Conservation (phyloP, 2,888 invertebrate genomes). For the Branchipolynoe longqiensis region DNA sequence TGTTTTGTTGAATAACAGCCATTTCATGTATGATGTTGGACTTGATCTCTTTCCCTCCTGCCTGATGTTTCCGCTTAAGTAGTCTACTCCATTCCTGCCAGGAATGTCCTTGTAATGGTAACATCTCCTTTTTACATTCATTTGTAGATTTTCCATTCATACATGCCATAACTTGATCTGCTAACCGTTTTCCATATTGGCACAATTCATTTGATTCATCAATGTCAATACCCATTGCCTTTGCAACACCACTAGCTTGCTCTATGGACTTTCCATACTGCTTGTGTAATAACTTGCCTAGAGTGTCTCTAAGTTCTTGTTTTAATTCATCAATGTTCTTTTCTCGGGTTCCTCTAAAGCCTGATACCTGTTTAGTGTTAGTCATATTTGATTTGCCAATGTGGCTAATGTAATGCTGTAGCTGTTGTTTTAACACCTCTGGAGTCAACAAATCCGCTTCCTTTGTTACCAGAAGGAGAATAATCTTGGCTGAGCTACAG, state of each 20-base stretch:
- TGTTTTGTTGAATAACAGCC: neutral
- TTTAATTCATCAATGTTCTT: neutral
- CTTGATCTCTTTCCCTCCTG: neutral
- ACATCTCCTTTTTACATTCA: constrained; percentile 23
- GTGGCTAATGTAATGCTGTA: neutral
- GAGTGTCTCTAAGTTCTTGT: neutral
- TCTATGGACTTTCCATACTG: neutral
- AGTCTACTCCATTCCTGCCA: constrained; percentile 34
- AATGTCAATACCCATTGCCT: neutral
- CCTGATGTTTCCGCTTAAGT: neutral
- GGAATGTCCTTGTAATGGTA: neutral
- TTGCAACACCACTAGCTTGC: neutral
- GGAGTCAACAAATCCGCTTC: neutral
- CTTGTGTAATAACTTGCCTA: neutral
- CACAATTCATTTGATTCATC: neutral
- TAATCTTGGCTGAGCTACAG: neutral
- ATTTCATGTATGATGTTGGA: neutral
- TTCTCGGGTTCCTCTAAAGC: neutral
- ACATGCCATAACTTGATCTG: neutral
- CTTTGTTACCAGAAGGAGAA: neutral
- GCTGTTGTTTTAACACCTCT: neutral
- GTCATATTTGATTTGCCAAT: neutral
- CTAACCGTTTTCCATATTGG: neutral
- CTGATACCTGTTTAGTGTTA: neutral
- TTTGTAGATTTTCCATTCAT: neutral